Base-by-base conservation (phyloP, 2,113 vertebrate genomes). In the Xiphias gladius region DNA sequence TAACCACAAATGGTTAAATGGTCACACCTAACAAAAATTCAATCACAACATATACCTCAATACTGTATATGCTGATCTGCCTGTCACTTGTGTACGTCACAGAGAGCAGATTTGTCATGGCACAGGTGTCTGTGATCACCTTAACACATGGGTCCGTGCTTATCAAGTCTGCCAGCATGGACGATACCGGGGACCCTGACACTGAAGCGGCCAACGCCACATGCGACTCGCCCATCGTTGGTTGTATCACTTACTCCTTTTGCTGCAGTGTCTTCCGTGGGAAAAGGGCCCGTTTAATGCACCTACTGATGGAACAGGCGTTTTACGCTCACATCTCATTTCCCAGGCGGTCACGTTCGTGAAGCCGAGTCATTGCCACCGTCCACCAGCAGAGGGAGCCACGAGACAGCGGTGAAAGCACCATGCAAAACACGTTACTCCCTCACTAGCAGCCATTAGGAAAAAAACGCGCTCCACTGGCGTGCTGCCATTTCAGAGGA, bases 311-410 rank as follows among this genome's bases (percentile, higher is more conserved):
- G 3, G 7, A 35, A 35, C 35, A 35, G 41, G 11, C 9, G 41
- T 22, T 52, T 52, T 52, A 52, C 20, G 9, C 11, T n/a, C 11
- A 54, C 9, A 22, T 54, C 11, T 54, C 3, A n/a, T 54, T 17
- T 16, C 30, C 28, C 55, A 26, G 14, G n/a, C n/a, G 11, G 52
- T n/a, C 9, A 11, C 52, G n/a, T 10, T n/a, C 9, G 20, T 50
- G 19, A 19, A 48, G 16, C 1, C 1, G 1, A 7, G 7, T 19
- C 5, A 39, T 32, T 80, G 3, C 37, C 19, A 9, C 1, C 0
- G n/a, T n/a, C 0, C 0, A n/a, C 76, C 92, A 85, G 68, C 76
- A 91, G 93, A 73, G 20, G 86, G 88, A 5, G 65, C 63, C 57
- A 46, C 16, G 58, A 8, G 39, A 82, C 83, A 58, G 12, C 0